Evolutionary conservation across 2,113 vertebrate genomes (phyloP).

Genomic region (Brachyhypopomus occidentalis): DNA sequence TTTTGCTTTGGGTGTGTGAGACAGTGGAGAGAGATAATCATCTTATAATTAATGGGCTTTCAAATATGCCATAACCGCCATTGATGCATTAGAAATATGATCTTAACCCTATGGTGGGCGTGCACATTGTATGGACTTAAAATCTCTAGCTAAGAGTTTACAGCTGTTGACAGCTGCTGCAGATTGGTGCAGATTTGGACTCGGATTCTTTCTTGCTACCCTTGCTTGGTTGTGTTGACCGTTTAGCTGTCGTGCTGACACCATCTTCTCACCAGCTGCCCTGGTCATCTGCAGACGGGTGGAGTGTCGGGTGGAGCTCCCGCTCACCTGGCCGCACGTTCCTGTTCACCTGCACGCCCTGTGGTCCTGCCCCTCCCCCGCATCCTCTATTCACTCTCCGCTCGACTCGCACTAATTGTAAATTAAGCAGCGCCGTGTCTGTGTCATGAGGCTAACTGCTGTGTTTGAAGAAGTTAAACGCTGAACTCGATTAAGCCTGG

Average conservation of each 20-base stretch:
- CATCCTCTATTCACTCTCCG: background rate
- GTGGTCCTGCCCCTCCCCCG: too few relatives aligned
- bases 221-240: background rate
- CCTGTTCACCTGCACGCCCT: background rate
- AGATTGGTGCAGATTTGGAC: too few relatives aligned
- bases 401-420: too few relatives aligned
- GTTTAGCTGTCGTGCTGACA: too few relatives aligned
- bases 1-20: constrained; percentile 10
- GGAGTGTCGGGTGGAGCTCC: background rate
- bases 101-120: background rate
- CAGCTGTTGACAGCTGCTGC: too few relatives aligned
- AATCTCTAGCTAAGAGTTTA: background rate
- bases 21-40: background rate
- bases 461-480: constrained; percentile 44
- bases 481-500: constrained; percentile 61
- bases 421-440: too few relatives aligned
- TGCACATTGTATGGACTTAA: background rate
- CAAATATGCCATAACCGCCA: background rate
- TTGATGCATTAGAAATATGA: too few relatives aligned
- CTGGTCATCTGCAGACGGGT: background rate
- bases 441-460: too few relatives aligned
- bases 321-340: background rate
- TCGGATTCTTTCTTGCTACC: background rate
- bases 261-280: too few relatives aligned
- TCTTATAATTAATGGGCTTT: background rate